Conservation (phyloP, 2,888 invertebrate species). For the Archaeoteleia sp. region DNA sequence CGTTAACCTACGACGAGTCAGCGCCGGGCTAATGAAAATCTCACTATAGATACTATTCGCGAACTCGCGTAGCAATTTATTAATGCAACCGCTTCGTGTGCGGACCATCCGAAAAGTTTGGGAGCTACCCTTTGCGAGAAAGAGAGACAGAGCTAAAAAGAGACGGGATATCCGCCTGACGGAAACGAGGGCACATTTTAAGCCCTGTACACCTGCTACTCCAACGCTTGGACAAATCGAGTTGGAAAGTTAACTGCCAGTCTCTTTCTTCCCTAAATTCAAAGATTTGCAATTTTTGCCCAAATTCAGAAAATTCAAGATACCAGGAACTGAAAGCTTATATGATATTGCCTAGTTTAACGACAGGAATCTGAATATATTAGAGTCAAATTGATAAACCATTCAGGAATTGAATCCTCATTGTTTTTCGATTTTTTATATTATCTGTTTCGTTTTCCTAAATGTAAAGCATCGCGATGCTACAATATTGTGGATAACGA, state of each 20-base stretch:
- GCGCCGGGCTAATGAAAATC: conserved; percentile 57
- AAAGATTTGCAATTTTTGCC: not conserved
- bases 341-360: too few relatives aligned
- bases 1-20: conserved; percentile 43
- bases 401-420: too few relatives aligned
- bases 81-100: conserved; percentile 53
- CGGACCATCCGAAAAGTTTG: conserved; percentile 54
- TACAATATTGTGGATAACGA: too few relatives aligned
- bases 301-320: too few relatives aligned
- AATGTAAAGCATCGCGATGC: too few relatives aligned
- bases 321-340: too few relatives aligned
- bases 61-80: conserved; percentile 57
- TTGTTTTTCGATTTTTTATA: too few relatives aligned
- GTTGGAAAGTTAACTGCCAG: conserved; percentile 27
- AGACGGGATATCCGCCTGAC: conserved; percentile 23
- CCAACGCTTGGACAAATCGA: conserved; percentile 38
- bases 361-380: too few relatives aligned
- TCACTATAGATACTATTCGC: conserved; percentile 53
- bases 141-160: conserved; percentile 18
- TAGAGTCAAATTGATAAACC: too few relatives aligned
- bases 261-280: conserved; percentile 24
- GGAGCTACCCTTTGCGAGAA: conserved; percentile 35
- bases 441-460: too few relatives aligned
- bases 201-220: conserved; percentile 48
- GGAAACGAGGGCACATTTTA: conserved; percentile 44